phyloP scores from a whole-genome alignment of 2,888 invertebrate species.

The Smittia sp. region DNA sequence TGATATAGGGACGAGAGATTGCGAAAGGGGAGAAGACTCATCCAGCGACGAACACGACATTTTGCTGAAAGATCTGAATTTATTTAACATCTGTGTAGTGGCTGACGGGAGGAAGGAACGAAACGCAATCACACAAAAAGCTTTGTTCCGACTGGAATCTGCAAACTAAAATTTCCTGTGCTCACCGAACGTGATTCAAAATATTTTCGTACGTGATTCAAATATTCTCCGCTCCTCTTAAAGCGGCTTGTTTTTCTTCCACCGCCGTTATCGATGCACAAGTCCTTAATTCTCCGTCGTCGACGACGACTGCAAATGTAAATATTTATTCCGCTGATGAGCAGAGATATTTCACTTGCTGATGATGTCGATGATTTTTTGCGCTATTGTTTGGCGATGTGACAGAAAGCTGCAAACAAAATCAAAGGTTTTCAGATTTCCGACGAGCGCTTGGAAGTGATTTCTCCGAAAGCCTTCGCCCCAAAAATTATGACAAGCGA shows the following conservation, averaged over 20 bases:
- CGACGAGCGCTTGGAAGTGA: background rate
- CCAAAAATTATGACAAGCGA: background rate
- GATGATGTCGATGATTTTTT: conserved; percentile 17
- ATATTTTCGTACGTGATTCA: conserved; percentile 40
- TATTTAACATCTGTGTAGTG: conserved; percentile 18
- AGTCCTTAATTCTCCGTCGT: conserved; percentile 11
- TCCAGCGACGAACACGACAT: conserved; percentile 15
- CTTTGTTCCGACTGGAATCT: conserved; percentile 28
- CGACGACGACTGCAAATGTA: conserved; percentile 27
- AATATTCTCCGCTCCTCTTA: conserved; percentile 25
- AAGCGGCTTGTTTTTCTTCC: conserved; percentile 6
- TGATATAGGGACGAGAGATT: conserved; percentile 13
- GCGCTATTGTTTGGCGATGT: background rate
- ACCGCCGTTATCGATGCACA: conserved; percentile 10
- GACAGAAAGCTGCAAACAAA: conserved; percentile 4
- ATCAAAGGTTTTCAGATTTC: background rate
- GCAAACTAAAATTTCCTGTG: conserved; percentile 41
- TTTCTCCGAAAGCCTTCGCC: background rate
- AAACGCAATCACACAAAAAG: conserved; percentile 40
- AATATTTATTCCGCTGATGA: conserved; percentile 35
- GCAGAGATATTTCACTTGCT: background rate
- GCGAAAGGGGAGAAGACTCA: background rate
- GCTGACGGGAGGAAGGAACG: background rate
- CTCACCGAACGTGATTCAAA: conserved; percentile 38
- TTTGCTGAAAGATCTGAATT: conserved; percentile 18